phyloP scores from a whole-genome alignment of 1,140 invertebrate genomes.

The Aphelinus atriplicis region DNA sequence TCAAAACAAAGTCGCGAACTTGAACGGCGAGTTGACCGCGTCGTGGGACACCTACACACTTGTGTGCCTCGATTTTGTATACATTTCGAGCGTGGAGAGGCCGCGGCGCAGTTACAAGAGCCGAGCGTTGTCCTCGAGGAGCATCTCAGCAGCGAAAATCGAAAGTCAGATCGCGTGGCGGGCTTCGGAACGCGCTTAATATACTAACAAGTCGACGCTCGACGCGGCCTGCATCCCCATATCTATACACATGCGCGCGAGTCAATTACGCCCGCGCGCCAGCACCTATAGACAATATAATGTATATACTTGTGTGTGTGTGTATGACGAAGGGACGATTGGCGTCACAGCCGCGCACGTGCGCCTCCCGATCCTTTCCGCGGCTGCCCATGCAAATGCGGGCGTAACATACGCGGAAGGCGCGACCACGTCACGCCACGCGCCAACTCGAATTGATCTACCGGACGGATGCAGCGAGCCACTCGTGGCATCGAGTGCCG shows the following conservation, averaged over 20 bases:
- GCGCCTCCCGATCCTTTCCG: neutral
- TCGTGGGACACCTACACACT: no score
- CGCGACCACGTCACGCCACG: no score
- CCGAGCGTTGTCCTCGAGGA: neutral
- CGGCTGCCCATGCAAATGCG: no score
- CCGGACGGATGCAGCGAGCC: no score
- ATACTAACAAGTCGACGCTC: conserved; percentile 26
- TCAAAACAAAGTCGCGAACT: no score
- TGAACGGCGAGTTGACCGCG: no score
- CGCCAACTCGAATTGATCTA: no score
- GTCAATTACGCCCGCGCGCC: conserved; percentile 18
- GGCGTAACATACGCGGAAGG: no score
- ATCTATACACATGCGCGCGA: neutral
- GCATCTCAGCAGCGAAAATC: neutral
- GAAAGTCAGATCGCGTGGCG: neutral
- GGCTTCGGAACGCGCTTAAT: conserved; percentile 16
- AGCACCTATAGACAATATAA: neutral
- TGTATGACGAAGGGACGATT: conserved; percentile 11
- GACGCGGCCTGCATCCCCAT: neutral
- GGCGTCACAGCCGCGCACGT: neutral
- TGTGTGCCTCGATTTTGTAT: no score
- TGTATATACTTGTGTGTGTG: neutral
- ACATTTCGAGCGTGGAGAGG: no score
- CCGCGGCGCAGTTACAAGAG: conserved; percentile 15
- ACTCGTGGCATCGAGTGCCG: no score